These are phyloP conservation scores for Cylas formicarius DNA, from an alignment of 1,140 invertebrate species.

Conservation along the genomic window DNA sequence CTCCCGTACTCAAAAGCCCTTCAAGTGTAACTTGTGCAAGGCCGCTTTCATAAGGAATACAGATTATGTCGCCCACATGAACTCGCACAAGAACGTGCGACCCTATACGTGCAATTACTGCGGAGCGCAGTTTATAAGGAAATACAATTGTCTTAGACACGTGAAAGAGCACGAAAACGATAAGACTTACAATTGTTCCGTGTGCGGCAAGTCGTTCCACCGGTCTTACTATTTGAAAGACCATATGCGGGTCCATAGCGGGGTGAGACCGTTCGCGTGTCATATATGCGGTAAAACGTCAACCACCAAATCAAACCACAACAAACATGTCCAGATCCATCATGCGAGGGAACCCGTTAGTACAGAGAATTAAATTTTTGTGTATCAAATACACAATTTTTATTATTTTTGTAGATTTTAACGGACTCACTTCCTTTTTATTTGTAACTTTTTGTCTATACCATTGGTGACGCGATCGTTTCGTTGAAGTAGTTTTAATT, in stretches of 20 bases:
- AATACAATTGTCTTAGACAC: constrained; percentile 86
- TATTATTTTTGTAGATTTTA: too few species aligned
- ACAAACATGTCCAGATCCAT: constrained; percentile 81
- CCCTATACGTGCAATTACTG: constrained; percentile 90
- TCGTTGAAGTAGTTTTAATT: too few species aligned
- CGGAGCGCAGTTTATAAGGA: constrained; percentile 86
- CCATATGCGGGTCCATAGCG: constrained; percentile 77
- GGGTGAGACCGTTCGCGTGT: constrained; percentile 74
- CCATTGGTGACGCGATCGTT: too few species aligned
- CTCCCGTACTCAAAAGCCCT: constrained; percentile 72
- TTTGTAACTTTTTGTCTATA: too few species aligned
- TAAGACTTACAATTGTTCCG: constrained; percentile 81
- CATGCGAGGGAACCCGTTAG: constrained; percentile 77
- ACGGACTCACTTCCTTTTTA: too few species aligned
- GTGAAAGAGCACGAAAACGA: constrained; percentile 82
- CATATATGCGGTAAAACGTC: constrained; percentile 81
- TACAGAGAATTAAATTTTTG: constrained; percentile 62
- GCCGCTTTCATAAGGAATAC: constrained; percentile 72
- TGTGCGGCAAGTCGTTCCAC: constrained; percentile 81
- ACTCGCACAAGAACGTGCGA: constrained; percentile 69
- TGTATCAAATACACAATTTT: too few species aligned
- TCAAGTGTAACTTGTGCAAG: constrained; percentile 76
- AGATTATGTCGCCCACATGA: constrained; percentile 76
- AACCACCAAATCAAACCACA: constrained; percentile 81
- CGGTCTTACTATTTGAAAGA: constrained; percentile 81